Evolutionary conservation across 2,113 vertebrate genomes (phyloP), one percentile per base, ranked within the genome.

Genomic region (Oreotragus oreotragus): DNA sequence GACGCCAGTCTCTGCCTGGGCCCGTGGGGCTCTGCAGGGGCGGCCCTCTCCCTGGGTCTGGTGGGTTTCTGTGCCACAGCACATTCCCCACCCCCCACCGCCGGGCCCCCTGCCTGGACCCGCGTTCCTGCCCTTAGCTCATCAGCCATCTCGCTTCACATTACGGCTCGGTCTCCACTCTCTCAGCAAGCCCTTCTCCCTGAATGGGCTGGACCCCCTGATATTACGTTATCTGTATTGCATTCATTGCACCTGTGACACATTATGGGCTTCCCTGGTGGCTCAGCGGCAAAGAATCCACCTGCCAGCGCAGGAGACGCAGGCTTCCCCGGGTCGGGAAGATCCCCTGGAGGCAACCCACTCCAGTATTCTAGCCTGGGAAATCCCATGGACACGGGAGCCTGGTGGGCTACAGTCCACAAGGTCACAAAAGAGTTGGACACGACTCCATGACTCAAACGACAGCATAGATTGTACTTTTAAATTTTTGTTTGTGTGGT

Each of bases 1-100:
- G 27, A 76, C 15, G 30, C 23, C 6, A 8, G 1, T 49, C 25
- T 21, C 4, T 33, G 5, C 2, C 17, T 3, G 10, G 45, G 23
- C 23, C 39, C 36, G 43, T 6, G 3, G 15, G 62, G 12, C 33
- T 60, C 12, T 6, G 12, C 39, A 17, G 70, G 27, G 45, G n/a
- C 16, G 95, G 51, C n/a, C 36, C 12, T 84, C 30, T 43, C 51
- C 64, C 28, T 53, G 9, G 0, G 43, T 30, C 10, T 9, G 10
- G 66, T 70, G 66, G 19, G 66, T 70, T 88, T 88, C 77, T 60
- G 10, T 9, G 43, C n/a, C 39, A 21, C 27, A 8, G 8, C 23
- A 30, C 27, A 2, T n/a, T 36, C 39, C 49, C 70, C n/a, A 49
- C 4, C 57, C 28, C 16, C n/a, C 27, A 3, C 55, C 13, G 4